A percentile compares a stretch with the other conserved stretches of the same genome.
Conservation (phyloP, 2,113 vertebrate genomes). For the Erythrocebus patas region DNA sequence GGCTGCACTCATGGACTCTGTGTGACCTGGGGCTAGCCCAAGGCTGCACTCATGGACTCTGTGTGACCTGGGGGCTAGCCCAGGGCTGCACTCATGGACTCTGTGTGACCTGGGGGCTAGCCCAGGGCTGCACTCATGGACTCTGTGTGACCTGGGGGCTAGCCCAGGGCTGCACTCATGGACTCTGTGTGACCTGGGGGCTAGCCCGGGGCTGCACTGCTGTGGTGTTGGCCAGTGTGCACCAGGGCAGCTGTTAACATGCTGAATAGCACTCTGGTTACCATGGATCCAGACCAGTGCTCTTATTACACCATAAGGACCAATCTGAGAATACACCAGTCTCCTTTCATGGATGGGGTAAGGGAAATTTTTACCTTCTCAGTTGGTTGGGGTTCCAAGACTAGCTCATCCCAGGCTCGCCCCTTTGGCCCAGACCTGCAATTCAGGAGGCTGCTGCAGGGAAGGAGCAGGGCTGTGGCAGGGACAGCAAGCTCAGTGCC, state of each 20-base stretch:
- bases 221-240: neutral
- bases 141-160: too few species aligned
- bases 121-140: neutral
- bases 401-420: neutral
- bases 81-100: too few species aligned
- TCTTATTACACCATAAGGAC: neutral
- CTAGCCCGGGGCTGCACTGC: accelerated
- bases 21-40: too few species aligned
- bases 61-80: too few species aligned
- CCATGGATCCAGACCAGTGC: neutral
- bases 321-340: neutral
- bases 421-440: neutral
- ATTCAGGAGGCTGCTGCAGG: neutral
- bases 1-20: too few species aligned
- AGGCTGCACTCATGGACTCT: too few species aligned
- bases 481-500: neutral
- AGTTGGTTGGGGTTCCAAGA: neutral
- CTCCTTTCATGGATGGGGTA: neutral
- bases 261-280: neutral
- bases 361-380: neutral
- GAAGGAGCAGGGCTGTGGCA: neutral
- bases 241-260: neutral
- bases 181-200: neutral
- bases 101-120: accelerated
- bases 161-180: neutral